A percentile compares a stretch with the other conserved stretches of the same genome.
Conservation (phyloP, 2,888 invertebrate species). For the Cecidostiba fungosa region DNA sequence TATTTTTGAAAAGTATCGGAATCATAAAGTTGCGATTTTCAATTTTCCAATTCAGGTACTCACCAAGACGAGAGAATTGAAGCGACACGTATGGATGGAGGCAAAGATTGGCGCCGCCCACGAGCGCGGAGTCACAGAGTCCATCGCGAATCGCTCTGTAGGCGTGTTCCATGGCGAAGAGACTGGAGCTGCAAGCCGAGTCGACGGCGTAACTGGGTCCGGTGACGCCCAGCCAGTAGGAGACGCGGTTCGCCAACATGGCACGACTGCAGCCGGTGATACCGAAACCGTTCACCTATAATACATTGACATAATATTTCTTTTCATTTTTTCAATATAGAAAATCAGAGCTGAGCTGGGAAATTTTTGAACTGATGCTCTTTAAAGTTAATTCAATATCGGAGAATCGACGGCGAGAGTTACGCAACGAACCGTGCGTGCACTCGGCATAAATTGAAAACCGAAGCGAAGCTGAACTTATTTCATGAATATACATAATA, state of each 20-base stretch:
- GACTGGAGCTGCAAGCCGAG: constrained; percentile 95
- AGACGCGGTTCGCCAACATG: constrained; percentile 94
- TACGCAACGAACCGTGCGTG: neutral
- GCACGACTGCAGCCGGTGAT: constrained; percentile 92
- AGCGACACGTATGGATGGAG: constrained; percentile 93
- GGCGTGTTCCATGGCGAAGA: constrained; percentile 92
- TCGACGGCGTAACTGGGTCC: constrained; percentile 94
- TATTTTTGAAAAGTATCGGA: constrained; percentile 29
- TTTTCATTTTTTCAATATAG: too few relatives aligned
- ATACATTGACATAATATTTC: neutral
- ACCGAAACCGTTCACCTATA: constrained; percentile 82
- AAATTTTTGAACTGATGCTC: too few relatives aligned
- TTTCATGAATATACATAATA: constrained; percentile 28
- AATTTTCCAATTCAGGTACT: too few relatives aligned
- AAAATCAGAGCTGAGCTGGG: too few relatives aligned
- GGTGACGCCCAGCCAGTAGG: constrained; percentile 92
- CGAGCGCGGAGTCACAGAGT: constrained; percentile 92
- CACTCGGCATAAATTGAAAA: constrained; percentile 24
- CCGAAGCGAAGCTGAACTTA: neutral
- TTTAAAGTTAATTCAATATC: constrained; percentile 19
- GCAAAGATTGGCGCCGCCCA: constrained; percentile 92
- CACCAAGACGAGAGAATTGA: constrained; percentile 87
- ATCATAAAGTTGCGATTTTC: too few relatives aligned
- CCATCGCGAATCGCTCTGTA: constrained; percentile 89
- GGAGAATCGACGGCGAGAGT: neutral